phyloP scores from a whole-genome alignment of 2,888 invertebrate species.

The Ommatoiulus sabulosus region DNA sequence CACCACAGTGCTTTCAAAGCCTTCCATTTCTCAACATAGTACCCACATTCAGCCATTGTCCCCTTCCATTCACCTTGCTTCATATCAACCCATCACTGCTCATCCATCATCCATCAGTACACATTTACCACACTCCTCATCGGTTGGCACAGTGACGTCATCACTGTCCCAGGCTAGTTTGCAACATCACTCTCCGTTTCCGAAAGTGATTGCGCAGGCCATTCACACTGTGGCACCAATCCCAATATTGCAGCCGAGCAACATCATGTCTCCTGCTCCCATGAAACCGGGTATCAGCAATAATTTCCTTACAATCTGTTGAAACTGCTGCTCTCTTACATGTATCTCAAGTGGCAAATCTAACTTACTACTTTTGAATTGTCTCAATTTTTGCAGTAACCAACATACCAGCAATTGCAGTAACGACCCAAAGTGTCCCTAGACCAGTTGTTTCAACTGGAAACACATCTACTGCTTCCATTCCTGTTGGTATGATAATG shows the following conservation, averaged over 20 bases:
- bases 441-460: constrained; percentile 45
- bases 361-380: not conserved
- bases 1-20: not conserved
- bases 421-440: constrained; percentile 34
- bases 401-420: constrained; percentile 22
- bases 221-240: constrained; percentile 53
- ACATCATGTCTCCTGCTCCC: constrained; percentile 27
- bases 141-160: constrained; percentile 20
- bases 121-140: not conserved
- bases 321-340: not conserved
- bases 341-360: too few species aligned
- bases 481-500: constrained; percentile 58
- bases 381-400: not conserved
- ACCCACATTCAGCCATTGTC: not conserved
- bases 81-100: constrained; percentile 37
- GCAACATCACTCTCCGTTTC: not conserved
- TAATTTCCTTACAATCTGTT: not conserved
- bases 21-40: constrained; percentile 36
- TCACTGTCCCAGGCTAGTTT: not conserved
- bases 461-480: constrained; percentile 54
- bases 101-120: not conserved
- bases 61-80: not conserved
- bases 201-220: constrained; percentile 49
- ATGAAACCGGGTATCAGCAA: constrained; percentile 41
- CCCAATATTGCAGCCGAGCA: constrained; percentile 23